phyloP scores from a whole-genome alignment of 2,113 vertebrate species.

The Strix aluco region DNA sequence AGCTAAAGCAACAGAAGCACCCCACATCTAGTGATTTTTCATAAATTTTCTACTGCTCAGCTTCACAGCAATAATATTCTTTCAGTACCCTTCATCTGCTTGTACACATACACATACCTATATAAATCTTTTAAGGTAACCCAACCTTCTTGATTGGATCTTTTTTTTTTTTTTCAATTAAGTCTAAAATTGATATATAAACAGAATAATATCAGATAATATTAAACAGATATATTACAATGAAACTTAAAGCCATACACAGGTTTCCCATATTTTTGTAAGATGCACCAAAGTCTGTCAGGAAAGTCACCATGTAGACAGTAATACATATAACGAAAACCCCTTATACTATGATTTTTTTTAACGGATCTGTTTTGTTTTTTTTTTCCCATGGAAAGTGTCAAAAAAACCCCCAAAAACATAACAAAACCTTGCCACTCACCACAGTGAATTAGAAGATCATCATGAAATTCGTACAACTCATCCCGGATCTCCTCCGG shows the following conservation, averaged over 20 bases:
- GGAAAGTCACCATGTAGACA: neutral
- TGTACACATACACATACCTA: neutral
- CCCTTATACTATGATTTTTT: neutral
- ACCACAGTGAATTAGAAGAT: constrained; percentile 95
- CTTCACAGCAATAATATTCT: neutral
- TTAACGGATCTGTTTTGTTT: neutral
- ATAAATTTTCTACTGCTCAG: neutral
- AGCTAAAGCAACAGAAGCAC: neutral
- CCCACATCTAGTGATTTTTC: neutral
- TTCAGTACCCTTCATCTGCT: neutral
- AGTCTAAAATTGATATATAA: neutral
- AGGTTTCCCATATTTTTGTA: neutral
- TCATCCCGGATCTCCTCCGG: constrained; percentile 93
- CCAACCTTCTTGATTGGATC: neutral
- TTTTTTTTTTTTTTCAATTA: neutral
- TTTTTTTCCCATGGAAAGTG: neutral
- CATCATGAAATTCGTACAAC: constrained; percentile 92
- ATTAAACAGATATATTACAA: neutral
- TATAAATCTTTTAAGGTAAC: neutral
- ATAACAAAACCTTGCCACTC: neutral
- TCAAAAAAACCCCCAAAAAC: neutral
- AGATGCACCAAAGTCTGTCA: neutral
- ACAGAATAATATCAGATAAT: neutral
- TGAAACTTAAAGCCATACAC: neutral
- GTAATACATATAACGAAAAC: neutral